Evolutionary conservation across 2,113 vertebrate genomes (phyloP), one percentile per base, ranked within the genome.

Genomic region (Syngnathoides biaculeatus): DNA sequence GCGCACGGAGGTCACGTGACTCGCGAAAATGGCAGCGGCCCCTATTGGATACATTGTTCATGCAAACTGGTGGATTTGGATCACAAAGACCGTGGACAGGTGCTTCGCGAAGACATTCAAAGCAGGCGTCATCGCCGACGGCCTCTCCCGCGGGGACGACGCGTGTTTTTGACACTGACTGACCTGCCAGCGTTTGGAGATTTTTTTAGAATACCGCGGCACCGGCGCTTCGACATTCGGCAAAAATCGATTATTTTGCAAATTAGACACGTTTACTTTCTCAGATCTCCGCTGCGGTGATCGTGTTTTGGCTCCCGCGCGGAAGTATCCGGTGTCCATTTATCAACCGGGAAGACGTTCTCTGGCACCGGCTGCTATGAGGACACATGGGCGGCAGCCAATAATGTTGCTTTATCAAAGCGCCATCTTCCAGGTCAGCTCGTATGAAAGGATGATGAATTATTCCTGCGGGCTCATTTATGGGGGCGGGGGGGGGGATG

Each of bases 321-420:
- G 55, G 26, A 27, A 56, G 24, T 26, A 56, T 56, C 24, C 53
- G 26, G 26, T 13, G 53, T 13, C 55, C 55, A 57, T 57, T 57
- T 57, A 30, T 57, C 55, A 57, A 57, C 14, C 0, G 27, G 26
- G 55, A 30, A 4, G 55, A 30, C 15, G 30, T 57, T 57, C 27
- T 57, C 55, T 30, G 52, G 52, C 52, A 14, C 22, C 22, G 22
- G 12, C 52, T 57, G 55, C 55, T 57, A 8, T 17, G 26, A 35
- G 60, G 22, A 62, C 60, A 43, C 40, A 14, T 26, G 60, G 14
- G 60, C 39, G 39, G 43, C 22, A 72, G 81, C 68, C 85, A 83
- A 84, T 80, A 81, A 81, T 69, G 72, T 79, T 63, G 81, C 73
- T 65, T 79, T 83, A 88, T 86, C 77, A 86, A 80, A 88, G 73